Evolutionary conservation across 2,888 invertebrate genomes (phyloP).

Genomic region (Sarcophaga subvicina): DNA sequence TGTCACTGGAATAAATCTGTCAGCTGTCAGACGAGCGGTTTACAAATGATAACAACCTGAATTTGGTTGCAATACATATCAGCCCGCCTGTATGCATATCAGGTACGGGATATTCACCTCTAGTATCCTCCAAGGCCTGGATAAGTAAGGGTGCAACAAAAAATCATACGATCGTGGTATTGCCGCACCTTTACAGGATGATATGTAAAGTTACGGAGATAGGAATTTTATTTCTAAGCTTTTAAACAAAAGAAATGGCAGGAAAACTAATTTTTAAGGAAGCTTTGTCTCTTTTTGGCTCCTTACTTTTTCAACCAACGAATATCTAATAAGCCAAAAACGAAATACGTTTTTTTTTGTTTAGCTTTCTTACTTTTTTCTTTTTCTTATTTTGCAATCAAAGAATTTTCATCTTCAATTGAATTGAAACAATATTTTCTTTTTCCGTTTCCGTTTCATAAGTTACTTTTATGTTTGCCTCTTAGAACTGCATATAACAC

Average conservation of each 20-base stretch:
- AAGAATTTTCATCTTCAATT: conserved; percentile 77
- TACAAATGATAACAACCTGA: too few relatives aligned
- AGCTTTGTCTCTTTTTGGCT: neutral
- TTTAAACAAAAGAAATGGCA: too few relatives aligned
- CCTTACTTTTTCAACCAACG: neutral
- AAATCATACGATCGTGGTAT: too few relatives aligned
- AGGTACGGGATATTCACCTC: too few relatives aligned
- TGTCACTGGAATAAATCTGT: too few relatives aligned
- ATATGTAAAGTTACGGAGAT: too few relatives aligned
- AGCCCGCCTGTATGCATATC: too few relatives aligned
- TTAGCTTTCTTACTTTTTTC: too few relatives aligned
- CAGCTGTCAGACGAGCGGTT: too few relatives aligned
- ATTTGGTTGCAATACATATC: too few relatives aligned
- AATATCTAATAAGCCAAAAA: neutral
- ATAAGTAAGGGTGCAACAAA: too few relatives aligned
- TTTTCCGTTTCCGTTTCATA: conserved; percentile 74
- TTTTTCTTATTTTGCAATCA: conserved; percentile 71
- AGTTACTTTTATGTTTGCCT: conserved; percentile 39
- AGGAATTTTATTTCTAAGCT: too few relatives aligned
- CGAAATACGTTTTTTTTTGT: neutral
- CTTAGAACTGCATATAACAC: conserved; percentile 23
- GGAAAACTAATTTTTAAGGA: neutral
- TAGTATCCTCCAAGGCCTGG: accelerated
- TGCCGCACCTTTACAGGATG: accelerated
- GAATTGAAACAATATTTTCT: conserved; percentile 79